These are phyloP conservation scores for Tachina fera DNA, from an alignment of 2,888 invertebrate species.

Conservation along the genomic window DNA sequence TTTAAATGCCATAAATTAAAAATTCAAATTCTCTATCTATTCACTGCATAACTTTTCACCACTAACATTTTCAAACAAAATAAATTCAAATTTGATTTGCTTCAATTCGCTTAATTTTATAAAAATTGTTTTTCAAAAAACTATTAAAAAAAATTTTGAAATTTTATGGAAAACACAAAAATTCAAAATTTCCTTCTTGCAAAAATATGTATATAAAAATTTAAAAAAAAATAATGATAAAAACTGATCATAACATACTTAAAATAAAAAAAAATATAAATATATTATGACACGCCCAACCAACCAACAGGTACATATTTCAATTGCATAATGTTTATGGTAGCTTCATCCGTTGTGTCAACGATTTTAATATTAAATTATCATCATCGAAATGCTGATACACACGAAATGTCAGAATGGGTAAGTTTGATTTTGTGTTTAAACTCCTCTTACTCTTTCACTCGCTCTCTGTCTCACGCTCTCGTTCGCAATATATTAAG, in stretches of 20 bases:
- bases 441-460: slow-evolving; percentile 36
- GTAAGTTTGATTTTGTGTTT: slow-evolving; percentile 85
- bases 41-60: slow-evolving; percentile 10
- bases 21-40: neutral
- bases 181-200: slow-evolving; percentile 46
- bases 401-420: slow-evolving; percentile 98
- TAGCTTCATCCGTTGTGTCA: slow-evolving; percentile 98
- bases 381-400: slow-evolving; percentile 98
- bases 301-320: slow-evolving; percentile 93
- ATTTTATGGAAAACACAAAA: slow-evolving; percentile 44
- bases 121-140: slow-evolving; percentile 14
- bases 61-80: slow-evolving; percentile 8
- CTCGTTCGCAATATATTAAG: neutral
- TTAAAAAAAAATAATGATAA: slow-evolving; percentile 52
- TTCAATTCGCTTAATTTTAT: slow-evolving; percentile 32
- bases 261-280: slow-evolving; percentile 62
- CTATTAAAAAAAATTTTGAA: slow-evolving; percentile 45
- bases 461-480: slow-evolving; percentile 3
- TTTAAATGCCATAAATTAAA: slow-evolving; percentile 2
- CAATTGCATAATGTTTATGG: slow-evolving; percentile 99
- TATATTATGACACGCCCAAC: slow-evolving; percentile 80
- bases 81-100: slow-evolving; percentile 30
- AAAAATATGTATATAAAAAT: slow-evolving; percentile 30
- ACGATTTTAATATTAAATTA: slow-evolving; percentile 99
- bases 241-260: slow-evolving; percentile 65